A percentile compares a stretch with the other conserved stretches of the same genome.
These are phyloP conservation scores for Oscheius onirici DNA, from an alignment of 2,888 invertebrate species.

Conservation along the genomic window DNA sequence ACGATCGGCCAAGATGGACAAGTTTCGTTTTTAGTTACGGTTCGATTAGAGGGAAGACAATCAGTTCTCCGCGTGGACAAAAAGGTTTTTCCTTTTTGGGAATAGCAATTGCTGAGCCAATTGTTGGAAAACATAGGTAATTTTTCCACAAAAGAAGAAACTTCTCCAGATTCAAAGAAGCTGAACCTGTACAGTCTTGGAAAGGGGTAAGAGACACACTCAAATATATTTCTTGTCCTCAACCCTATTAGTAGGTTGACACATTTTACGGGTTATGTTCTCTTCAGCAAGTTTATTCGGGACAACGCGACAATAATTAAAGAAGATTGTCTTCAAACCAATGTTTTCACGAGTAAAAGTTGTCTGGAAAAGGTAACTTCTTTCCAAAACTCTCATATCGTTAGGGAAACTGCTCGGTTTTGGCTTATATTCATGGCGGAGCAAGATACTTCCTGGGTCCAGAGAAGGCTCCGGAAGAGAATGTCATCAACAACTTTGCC, in stretches of 20 bases:
- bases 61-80: neutral
- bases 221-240: neutral
- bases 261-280: neutral
- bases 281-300: neutral
- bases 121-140: conserved; percentile 18
- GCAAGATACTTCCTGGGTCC: conserved; percentile 32
- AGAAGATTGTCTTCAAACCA: conserved; percentile 41
- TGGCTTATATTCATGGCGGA: conserved; percentile 45
- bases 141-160: too few relatives aligned
- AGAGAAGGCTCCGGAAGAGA: conserved; percentile 31
- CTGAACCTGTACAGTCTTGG: neutral
- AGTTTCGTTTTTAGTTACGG: neutral
- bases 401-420: conserved; percentile 42
- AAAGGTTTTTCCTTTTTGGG: neutral
- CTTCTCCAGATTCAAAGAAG: conserved; percentile 4
- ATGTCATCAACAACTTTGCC: conserved; percentile 44
- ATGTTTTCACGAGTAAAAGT: conserved; percentile 40
- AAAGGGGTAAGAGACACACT: neutral
- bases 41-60: neutral
- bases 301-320: conserved; percentile 17
- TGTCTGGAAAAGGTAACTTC: conserved; percentile 30
- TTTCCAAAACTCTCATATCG: neutral
- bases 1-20: neutral
- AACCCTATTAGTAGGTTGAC: neutral
- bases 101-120: neutral